Percentiles rank a stretch among this genome's conserved stretches.
These are phyloP conservation scores for Choloepus didactylus DNA, from an alignment of 2,797 vertebrate species.

Conservation along the genomic window DNA sequence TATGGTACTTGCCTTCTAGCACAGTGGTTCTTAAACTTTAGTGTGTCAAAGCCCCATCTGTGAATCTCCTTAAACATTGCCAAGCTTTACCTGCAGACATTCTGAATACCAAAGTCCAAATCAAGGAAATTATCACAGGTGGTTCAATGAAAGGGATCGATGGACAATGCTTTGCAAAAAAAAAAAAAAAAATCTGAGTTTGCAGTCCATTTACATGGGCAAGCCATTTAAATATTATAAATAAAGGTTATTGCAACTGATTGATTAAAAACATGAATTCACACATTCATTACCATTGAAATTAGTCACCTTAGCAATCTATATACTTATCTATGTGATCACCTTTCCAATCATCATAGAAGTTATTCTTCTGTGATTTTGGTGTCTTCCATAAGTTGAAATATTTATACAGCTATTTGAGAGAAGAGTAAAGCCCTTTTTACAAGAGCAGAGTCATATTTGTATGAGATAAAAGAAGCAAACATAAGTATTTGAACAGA, in stretches of 20 bases:
- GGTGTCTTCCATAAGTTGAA: background rate
- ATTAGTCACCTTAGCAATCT: background rate
- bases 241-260: background rate
- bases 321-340: background rate
- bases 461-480: background rate
- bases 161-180: background rate
- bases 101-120: too few species aligned
- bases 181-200: background rate
- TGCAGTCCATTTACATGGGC: background rate
- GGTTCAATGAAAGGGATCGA: background rate
- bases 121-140: background rate
- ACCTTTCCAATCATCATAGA: background rate
- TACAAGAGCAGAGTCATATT: background rate
- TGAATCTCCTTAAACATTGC: background rate
- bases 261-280: background rate
- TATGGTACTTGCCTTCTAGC: rapidly evolving
- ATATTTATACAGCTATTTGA: background rate
- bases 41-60: background rate
- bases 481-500: background rate
- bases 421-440: background rate
- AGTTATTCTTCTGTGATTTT: background rate
- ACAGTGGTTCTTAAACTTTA: background rate
- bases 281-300: background rate
- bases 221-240: background rate
- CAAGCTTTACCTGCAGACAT: background rate